Evolutionary conservation across 1,140 invertebrate genomes (phyloP), one percentile per base, ranked within the genome.

Genomic region (Platorchestia sp.): DNA sequence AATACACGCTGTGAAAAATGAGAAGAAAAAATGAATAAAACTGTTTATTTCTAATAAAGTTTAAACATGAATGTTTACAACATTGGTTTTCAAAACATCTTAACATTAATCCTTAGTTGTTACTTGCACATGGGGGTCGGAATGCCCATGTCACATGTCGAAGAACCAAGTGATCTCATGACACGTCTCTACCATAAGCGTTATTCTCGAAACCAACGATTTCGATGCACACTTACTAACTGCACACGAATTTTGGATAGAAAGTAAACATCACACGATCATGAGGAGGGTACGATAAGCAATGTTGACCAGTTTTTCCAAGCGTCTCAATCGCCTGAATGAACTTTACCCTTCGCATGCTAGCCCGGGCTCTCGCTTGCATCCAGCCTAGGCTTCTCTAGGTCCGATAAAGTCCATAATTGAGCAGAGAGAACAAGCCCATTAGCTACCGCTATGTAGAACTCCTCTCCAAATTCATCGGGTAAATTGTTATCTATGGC

Each of bases 391-490:
- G 59, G 87, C 41, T 90, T 90, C 41, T 42, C 87, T 36, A 10
- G 41, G 87, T 14, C 87, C 87, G 87, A 90, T 90, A 90, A 43
- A 90, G 87, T 42, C 87, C 44, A 90, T 90, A 90, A 90, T 90
- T 90, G 22, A 90, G 87, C 41, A 3, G 41, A 43, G 41, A 43
- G 41, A 45, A 45, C 87, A 90, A 45, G 44, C 87, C 41, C 87
- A 90, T 90, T 90, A 90, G 87, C 87, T 90, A 90, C 87, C 44
- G 87, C 87, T 43, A 45, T 44, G 87, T 44, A 43, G 41, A 42
- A 45, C 44, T 90, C 41, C 87, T 90, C 87, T 90, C 87, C 44
- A 90, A 90, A 90, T 90, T 90, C 87, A 90, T 90, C 44, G 59
- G 59, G 14, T 75, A 75, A 75, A 75, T 75, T 75, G 59, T 75